Evolutionary conservation across 92 coral and sea anemone genomes (phyloP).

Genomic region (Chrysogorgia sp.): DNA sequence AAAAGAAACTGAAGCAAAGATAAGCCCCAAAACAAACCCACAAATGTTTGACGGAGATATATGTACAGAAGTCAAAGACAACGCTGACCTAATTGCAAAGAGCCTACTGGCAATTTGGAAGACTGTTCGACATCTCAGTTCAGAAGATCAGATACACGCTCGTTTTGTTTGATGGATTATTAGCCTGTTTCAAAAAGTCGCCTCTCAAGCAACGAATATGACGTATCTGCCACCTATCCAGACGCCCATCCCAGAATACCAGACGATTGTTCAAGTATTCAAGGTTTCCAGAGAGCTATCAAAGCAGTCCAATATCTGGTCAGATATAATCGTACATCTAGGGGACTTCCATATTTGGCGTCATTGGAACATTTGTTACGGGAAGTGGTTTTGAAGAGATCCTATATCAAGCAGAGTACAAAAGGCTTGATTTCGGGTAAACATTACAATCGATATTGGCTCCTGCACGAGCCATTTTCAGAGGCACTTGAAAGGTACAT

Average conservation of each 20-base stretch:
- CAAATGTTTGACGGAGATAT: slow-evolving; percentile 13
- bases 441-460: slow-evolving; percentile 10
- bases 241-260: slow-evolving; percentile 14
- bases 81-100: slow-evolving; percentile 12
- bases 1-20: not conserved
- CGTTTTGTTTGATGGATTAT: slow-evolving; percentile 12
- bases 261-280: not conserved
- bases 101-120: slow-evolving; percentile 13
- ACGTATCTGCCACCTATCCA: slow-evolving; percentile 22
- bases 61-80: not conserved
- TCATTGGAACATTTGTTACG: not conserved
- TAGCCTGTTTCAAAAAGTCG: not conserved
- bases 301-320: not conserved
- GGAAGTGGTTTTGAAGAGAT: slow-evolving; percentile 29
- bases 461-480: slow-evolving; percentile 48
- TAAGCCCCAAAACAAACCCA: slow-evolving; percentile 8
- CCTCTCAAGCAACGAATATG: slow-evolving; percentile 3
- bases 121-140: slow-evolving; percentile 1
- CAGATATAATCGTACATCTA: not conserved
- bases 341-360: slow-evolving; percentile 12
- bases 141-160: slow-evolving; percentile 4
- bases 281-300: not conserved
- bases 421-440: slow-evolving; percentile 12
- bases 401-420: slow-evolving; percentile 17
- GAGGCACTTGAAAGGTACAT: slow-evolving; percentile 54